phyloP scores from a whole-genome alignment of 2,113 vertebrate species.

The Colinus virginianus region DNA sequence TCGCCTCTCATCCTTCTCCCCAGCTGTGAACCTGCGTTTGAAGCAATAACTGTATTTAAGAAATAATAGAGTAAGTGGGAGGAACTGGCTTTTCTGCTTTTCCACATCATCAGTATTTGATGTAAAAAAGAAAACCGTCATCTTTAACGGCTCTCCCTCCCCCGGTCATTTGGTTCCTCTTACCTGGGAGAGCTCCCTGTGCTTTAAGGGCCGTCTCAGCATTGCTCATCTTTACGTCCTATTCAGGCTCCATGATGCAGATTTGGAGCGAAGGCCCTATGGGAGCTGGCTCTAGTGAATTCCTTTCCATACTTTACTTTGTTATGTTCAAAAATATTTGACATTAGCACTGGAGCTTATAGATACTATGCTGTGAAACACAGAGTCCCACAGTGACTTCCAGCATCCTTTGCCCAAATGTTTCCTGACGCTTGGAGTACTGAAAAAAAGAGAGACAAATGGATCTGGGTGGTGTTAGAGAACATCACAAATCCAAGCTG shows the following conservation, averaged over 20 bases:
- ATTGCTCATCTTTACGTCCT: neutral
- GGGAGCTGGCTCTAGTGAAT: neutral
- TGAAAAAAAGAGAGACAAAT: neutral
- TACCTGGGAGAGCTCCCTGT: neutral
- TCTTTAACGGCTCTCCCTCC: neutral
- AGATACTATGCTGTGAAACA: neutral
- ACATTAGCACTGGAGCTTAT: neutral
- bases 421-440: conserved; percentile 5
- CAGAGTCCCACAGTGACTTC: neutral
- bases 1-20: neutral
- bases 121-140: neutral
- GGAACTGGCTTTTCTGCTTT: neutral
- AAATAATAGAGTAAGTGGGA: fast-evolving
- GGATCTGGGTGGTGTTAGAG: neutral
- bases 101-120: neutral
- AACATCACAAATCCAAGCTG: neutral
- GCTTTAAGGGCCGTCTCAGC: neutral
- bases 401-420: neutral
- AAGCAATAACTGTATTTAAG: neutral
- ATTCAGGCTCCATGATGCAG: neutral
- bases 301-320: neutral
- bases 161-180: neutral
- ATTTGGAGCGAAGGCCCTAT: neutral
- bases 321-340: neutral
- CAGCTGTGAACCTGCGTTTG: neutral